A percentile compares a stretch with the other conserved stretches of the same genome.
Conservation (phyloP, 2,888 invertebrate genomes). For the Ectropis crepuscularia region DNA sequence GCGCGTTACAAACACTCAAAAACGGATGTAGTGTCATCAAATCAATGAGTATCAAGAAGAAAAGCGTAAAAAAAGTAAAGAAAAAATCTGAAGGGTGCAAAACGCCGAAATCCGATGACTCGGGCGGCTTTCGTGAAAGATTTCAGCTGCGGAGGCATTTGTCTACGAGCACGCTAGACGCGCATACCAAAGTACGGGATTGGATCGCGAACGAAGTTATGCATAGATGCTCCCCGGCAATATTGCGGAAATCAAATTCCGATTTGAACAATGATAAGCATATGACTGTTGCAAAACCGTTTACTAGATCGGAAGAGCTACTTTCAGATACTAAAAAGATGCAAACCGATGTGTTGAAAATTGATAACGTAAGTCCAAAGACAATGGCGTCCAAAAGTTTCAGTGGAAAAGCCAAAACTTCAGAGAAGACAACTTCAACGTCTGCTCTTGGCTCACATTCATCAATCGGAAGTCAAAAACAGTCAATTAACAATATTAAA, state of each 20-base stretch:
- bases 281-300: slow-evolving; percentile 61
- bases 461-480: slow-evolving; percentile 69
- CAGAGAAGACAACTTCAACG: slow-evolving; percentile 77
- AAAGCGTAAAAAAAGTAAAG: slow-evolving; percentile 77
- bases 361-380: slow-evolving; percentile 52
- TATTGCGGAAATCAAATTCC: slow-evolving; percentile 82
- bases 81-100: slow-evolving; percentile 83
- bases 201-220: slow-evolving; percentile 94
- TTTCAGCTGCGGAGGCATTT: slow-evolving; percentile 89
- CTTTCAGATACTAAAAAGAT: slow-evolving; percentile 66
- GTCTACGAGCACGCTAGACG: slow-evolving; percentile 92
- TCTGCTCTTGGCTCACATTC: slow-evolving; percentile 78
- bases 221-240: slow-evolving; percentile 88
- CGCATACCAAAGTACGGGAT: slow-evolving; percentile 93
- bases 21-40: slow-evolving; percentile 85
- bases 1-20: slow-evolving; percentile 73
- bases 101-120: slow-evolving; percentile 83
- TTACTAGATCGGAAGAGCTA: slow-evolving; percentile 77
- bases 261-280: slow-evolving; percentile 67
- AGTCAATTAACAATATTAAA: slow-evolving; percentile 57
- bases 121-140: slow-evolving; percentile 83
- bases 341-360: slow-evolving; percentile 55
- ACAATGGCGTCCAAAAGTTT: slow-evolving; percentile 56
- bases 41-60: slow-evolving; percentile 83
- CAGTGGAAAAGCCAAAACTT: slow-evolving; percentile 65